A percentile compares a stretch with the other conserved stretches of the same genome.
phyloP scores from a whole-genome alignment of 2,113 vertebrate species.

The Isichthys henryi region DNA sequence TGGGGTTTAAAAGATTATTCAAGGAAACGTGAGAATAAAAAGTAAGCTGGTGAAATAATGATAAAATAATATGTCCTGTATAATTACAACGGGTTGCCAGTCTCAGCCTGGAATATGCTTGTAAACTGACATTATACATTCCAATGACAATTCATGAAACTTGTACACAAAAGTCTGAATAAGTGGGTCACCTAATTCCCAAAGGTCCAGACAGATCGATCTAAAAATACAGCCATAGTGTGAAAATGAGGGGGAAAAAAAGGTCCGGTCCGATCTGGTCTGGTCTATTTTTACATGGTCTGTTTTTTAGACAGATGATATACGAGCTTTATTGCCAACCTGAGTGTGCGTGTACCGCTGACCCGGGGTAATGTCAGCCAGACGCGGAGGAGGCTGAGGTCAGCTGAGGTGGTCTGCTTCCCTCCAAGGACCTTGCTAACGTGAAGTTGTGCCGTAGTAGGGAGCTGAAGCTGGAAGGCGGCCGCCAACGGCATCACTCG shows the following conservation, averaged over 20 bases:
- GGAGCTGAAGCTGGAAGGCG: constrained; percentile 82
- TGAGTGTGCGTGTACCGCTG: not conserved
- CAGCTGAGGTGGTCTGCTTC: not conserved
- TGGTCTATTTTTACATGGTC: not conserved
- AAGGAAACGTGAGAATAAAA: not conserved
- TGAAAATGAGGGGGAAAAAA: not conserved
- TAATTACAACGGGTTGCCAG: not conserved
- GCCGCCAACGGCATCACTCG: constrained; percentile 79
- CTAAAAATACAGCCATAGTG: not conserved
- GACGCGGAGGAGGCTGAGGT: not conserved
- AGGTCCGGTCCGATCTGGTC: not conserved
- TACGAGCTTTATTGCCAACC: not conserved
- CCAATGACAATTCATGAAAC: not conserved
- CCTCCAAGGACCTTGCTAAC: not conserved
- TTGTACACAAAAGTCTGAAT: not conserved
- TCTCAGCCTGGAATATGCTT: not conserved
- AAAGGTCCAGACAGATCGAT: not conserved
- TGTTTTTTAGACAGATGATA: not conserved
- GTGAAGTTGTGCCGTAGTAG: constrained; percentile 47
- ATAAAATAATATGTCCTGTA: not conserved
- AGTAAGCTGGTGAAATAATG: not conserved
- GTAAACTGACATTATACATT: not conserved
- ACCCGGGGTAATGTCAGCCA: not conserved
- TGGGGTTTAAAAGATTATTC: not conserved
- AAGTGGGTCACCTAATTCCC: not conserved